phyloP scores from a whole-genome alignment of 2,113 vertebrate species.

The Psittacara wagleri region DNA sequence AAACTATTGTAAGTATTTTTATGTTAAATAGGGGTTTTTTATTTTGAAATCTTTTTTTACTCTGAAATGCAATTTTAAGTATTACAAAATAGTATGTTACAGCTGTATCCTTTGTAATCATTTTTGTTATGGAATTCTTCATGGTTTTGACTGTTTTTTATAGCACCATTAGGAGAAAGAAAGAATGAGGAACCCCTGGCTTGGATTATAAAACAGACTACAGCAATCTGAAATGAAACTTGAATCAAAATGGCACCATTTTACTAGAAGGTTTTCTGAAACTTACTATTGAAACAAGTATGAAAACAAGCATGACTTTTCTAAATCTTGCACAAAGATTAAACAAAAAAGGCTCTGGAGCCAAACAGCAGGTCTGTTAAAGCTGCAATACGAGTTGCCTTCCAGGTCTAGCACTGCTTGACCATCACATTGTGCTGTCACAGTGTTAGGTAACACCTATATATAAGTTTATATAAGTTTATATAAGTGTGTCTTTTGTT shows the following conservation, averaged over 20 bases:
- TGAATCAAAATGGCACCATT: not conserved
- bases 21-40: not conserved
- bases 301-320: not conserved
- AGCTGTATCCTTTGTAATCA: not conserved
- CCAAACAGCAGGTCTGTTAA: not conserved
- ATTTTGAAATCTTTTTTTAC: not conserved
- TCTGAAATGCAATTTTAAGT: not conserved
- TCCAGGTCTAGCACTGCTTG: not conserved
- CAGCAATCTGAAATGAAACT: not conserved
- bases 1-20: not conserved
- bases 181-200: not conserved
- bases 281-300: not conserved
- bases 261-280: not conserved
- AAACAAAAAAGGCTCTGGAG: not conserved
- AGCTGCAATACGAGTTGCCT: rapidly evolving
- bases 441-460: not conserved
- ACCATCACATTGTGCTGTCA: not conserved
- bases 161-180: not conserved
- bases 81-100: not conserved
- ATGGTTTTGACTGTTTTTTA: not conserved
- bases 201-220: not conserved
- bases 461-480: not conserved
- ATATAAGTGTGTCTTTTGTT: not conserved
- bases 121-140: not conserved
- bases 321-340: not conserved